Evolutionary conservation across 2,797 vertebrate genomes (phyloP).

Genomic region (Phrynocephalus guinanensis): DNA sequence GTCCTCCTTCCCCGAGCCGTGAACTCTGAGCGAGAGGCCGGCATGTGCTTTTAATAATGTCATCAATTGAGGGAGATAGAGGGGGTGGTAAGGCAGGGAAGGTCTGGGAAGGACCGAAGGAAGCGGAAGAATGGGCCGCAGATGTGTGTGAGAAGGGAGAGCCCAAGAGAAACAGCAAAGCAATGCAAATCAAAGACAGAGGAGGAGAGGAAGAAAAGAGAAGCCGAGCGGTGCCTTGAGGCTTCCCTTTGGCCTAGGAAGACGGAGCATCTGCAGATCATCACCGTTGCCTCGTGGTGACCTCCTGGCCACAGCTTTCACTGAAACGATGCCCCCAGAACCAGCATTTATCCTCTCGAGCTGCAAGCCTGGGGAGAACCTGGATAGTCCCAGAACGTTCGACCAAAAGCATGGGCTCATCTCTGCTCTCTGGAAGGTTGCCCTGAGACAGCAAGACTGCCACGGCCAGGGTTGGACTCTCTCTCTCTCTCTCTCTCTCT

Average conservation of each 20-base stretch:
- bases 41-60: slow-evolving; percentile 36
- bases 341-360: too few species aligned
- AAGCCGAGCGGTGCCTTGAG: neutral
- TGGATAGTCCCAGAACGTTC: too few species aligned
- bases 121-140: too few species aligned
- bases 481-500: too few species aligned
- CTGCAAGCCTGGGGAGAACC: too few species aligned
- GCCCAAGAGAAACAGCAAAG: neutral
- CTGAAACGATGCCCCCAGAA: too few species aligned
- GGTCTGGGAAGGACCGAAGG: slow-evolving; percentile 15
- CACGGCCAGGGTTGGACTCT: too few species aligned
- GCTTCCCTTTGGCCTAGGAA: slow-evolving; percentile 6
- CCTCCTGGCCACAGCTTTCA: too few species aligned
- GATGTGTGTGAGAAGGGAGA: neutral
- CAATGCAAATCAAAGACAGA: neutral
- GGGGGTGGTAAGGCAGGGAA: neutral
- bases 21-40: slow-evolving; percentile 13
- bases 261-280: slow-evolving; percentile 14
- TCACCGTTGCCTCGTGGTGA: neutral
- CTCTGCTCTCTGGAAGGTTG: neutral
- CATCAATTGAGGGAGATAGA: slow-evolving; percentile 25
- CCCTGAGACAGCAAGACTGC: too few species aligned
- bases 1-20: slow-evolving; percentile 40
- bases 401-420: neutral
- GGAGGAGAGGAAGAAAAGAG: neutral